Evolutionary conservation across 2,888 invertebrate genomes (phyloP).

Genomic region (Baccha elongata): DNA sequence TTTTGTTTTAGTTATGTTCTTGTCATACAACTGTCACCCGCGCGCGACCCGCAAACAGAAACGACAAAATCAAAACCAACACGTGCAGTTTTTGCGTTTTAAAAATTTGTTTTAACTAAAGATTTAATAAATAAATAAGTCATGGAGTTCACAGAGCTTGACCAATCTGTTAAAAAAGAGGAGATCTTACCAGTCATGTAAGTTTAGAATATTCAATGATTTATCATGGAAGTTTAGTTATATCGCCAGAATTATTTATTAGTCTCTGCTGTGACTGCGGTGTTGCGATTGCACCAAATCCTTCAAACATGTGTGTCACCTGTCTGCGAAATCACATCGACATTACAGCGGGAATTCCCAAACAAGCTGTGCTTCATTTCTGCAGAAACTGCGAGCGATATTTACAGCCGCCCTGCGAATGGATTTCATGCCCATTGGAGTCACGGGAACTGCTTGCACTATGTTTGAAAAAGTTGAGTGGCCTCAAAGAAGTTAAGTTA

Average conservation of each 20-base stretch:
- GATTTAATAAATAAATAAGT: neutral
- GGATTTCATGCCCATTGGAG: conserved; percentile 93
- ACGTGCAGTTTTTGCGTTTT: conserved; percentile 33
- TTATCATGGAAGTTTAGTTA: neutral
- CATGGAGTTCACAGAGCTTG: conserved; percentile 60
- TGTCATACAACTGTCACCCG: neutral
- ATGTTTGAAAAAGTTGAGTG: conserved; percentile 96
- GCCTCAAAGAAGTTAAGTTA: conserved; percentile 93
- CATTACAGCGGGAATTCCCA: conserved; percentile 97
- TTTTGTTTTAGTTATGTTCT: too few relatives aligned
- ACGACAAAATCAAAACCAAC: neutral
- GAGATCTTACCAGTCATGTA: conserved; percentile 47
- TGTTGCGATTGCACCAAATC: conserved; percentile 94
- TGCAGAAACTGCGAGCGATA: conserved; percentile 97
- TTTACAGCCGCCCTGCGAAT: conserved; percentile 94
- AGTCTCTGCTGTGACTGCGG: conserved; percentile 97
- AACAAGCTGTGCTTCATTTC: conserved; percentile 94
- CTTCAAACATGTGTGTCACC: conserved; percentile 98
- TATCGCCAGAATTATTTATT: neutral
- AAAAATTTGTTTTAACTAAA: neutral
- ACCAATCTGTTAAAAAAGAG: conserved; percentile 36
- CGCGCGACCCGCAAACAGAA: too few relatives aligned
- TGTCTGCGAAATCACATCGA: conserved; percentile 96
- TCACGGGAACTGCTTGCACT: conserved; percentile 94
- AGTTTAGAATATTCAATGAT: neutral